A percentile compares a stretch with the other conserved stretches of the same genome.
Conservation (phyloP, 92 coral and sea anemone species). For the Muricea muricata region DNA sequence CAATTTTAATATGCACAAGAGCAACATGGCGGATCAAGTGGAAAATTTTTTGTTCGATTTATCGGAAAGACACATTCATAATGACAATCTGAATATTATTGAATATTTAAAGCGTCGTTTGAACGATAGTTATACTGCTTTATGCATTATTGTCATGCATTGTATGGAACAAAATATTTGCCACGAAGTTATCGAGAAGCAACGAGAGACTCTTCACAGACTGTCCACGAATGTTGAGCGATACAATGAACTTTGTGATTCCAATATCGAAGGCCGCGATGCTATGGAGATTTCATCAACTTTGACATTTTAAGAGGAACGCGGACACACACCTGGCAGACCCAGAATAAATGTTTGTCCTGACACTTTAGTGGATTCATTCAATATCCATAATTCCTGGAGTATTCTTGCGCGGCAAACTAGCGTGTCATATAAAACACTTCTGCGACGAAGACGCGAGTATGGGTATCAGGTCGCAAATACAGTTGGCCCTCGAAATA, state of each 20-base stretch:
- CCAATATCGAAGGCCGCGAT: constrained; percentile 25
- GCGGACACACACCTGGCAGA: constrained; percentile 35
- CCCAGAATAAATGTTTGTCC: constrained; percentile 14
- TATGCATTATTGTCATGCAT: constrained; percentile 41
- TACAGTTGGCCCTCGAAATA: constrained; percentile 43
- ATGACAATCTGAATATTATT: constrained; percentile 40
- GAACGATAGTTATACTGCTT: constrained; percentile 38
- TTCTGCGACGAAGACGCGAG: constrained; percentile 50
- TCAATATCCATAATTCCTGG: constrained; percentile 41
- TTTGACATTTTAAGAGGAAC: constrained; percentile 8
- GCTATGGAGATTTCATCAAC: background rate
- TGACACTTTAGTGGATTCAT: constrained; percentile 33
- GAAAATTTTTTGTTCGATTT: constrained; percentile 43
- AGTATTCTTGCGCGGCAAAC: constrained; percentile 49
- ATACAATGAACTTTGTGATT: constrained; percentile 40
- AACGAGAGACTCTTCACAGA: constrained; percentile 34
- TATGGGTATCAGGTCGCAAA: constrained; percentile 26
- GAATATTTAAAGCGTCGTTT: constrained; percentile 58
- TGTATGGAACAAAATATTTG: constrained; percentile 56
- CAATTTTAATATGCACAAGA: no score
- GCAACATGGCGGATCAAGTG: constrained; percentile 42
- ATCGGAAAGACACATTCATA: constrained; percentile 54
- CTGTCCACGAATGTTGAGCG: constrained; percentile 25
- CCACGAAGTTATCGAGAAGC: constrained; percentile 10
- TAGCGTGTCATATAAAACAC: constrained; percentile 40